Evolutionary conservation across 2,113 vertebrate genomes (phyloP), one percentile per base, ranked within the genome.

Genomic region (Plestiodon gilberti): DNA sequence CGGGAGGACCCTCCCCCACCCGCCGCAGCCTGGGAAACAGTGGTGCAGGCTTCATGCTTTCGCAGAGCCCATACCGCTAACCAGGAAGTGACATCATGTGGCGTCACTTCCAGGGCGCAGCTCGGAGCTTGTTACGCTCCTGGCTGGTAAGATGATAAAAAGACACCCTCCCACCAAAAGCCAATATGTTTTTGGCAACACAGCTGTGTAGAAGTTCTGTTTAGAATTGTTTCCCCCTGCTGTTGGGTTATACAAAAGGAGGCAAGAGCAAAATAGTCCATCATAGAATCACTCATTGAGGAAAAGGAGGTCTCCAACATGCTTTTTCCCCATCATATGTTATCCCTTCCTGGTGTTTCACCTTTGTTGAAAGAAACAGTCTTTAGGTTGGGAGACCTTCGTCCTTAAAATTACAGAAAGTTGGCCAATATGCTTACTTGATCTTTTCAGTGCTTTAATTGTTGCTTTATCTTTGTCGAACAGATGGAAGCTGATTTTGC

Each of bases 401-500:
- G 22, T 15, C 6, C 28, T 28, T 11, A 1, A 1, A 88, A 84
- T 57, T 89, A 89, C 11, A 82, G 81, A 90, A 85, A 85, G 78
- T 88, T 91, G 76, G 55, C 82, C 75, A 86, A 91, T 92, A 82
- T 88, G 67, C 33, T 89, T 86, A 85, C 64, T 91, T 90, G 85
- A 89, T 88, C 85, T 83, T 91, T 91, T 74, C 52, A 82, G 18
- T 70, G 61, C 87, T 83, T 85, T 89, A 94, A 94, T 76, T 88
- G 65, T 89, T 91, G 22, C 80, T 92, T 90, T 93, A 89, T 92
- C 87, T 89, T 0, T 77, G n/a, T 48, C 43, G 90, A 91, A 91
- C 84, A 91, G 85, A 93, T 92, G 77, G 80, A 91, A 93, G 89
- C 82, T 94, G 92, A 94, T 87, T 95, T 94, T 93, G 84, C 92